phyloP scores from a whole-genome alignment of 2,113 vertebrate genomes.

The Trinectes maculatus region DNA sequence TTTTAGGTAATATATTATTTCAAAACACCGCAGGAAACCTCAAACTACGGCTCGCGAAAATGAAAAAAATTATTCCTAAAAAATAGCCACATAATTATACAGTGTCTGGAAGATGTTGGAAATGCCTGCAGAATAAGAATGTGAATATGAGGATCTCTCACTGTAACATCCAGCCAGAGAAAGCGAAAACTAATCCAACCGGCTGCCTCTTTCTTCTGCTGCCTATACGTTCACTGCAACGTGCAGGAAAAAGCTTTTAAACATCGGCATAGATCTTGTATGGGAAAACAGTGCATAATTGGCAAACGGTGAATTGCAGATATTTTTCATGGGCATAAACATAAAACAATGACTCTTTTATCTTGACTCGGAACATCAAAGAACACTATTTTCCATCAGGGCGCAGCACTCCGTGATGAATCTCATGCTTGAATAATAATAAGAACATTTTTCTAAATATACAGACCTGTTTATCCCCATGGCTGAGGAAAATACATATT shows the following conservation, averaged over 20 bases:
- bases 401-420: constrained; percentile 54
- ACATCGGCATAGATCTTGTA: constrained; percentile 3
- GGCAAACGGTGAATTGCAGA: constrained; percentile 33
- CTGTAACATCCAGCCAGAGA: constrained; percentile 5
- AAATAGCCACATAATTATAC: not conserved
- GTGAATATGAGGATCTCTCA: constrained; percentile 23
- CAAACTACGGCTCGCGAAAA: not conserved
- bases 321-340: constrained; percentile 38
- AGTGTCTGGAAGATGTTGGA: not conserved
- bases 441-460: constrained; percentile 66
- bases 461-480: constrained; percentile 69
- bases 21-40: not conserved
- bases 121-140: constrained; percentile 4
- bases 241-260: not conserved
- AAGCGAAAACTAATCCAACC: constrained; percentile 27
- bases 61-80: not conserved
- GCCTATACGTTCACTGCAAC: not conserved
- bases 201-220: not conserved
- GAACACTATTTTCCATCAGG: constrained; percentile 40
- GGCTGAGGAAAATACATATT: constrained; percentile 71
- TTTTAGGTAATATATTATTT: not conserved
- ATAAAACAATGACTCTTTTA: constrained; percentile 61
- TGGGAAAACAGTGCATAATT: constrained; percentile 25
- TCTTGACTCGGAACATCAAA: constrained; percentile 67
- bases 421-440: constrained; percentile 65